Conservation (phyloP, 2,113 vertebrate species). For the Pao palembangensis region DNA sequence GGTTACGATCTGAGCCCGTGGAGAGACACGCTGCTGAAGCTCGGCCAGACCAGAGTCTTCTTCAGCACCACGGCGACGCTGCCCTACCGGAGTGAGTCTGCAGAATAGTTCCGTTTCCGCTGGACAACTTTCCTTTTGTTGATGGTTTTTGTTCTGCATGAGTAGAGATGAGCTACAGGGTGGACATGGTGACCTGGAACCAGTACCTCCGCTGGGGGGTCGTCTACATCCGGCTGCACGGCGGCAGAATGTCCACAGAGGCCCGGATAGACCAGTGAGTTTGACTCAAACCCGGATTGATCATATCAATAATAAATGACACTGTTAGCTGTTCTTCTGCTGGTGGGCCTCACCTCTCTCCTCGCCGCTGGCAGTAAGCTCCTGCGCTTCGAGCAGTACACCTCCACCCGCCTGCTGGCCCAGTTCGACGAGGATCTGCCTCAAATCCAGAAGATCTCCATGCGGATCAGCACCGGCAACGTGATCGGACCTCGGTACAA, state of each 20-base stretch:
- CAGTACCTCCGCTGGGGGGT: conserved; percentile 84
- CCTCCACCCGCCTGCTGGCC: conserved; percentile 81
- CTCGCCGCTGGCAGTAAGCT: conserved; percentile 71
- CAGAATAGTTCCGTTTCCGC: background rate
- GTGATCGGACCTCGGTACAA: conserved; percentile 85
- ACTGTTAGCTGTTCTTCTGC: background rate
- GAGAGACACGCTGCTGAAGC: conserved; percentile 74
- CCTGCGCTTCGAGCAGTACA: conserved; percentile 82
- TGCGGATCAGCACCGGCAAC: conserved; percentile 82
- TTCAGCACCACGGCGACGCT: conserved; percentile 82
- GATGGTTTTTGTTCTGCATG: background rate
- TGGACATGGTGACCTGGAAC: conserved; percentile 90
- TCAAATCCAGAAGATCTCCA: conserved; percentile 79
- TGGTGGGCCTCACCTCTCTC: background rate
- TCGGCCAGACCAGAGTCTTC: conserved; percentile 77
- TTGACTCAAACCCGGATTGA: background rate
- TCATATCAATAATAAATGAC: background rate
- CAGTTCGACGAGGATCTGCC: conserved; percentile 86
- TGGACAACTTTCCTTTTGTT: background rate
- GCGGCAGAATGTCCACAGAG: conserved; percentile 75
- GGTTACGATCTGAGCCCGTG: conserved; percentile 84
- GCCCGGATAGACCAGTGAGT: conserved; percentile 85
- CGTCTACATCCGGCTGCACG: conserved; percentile 79
- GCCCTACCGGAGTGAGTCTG: conserved; percentile 86
- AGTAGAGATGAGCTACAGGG: conserved; percentile 84